A percentile compares a stretch with the other conserved stretches of the same genome.
Evolutionary conservation across 1,140 invertebrate genomes (phyloP).

Genomic region (Calephelis nemesis): DNA sequence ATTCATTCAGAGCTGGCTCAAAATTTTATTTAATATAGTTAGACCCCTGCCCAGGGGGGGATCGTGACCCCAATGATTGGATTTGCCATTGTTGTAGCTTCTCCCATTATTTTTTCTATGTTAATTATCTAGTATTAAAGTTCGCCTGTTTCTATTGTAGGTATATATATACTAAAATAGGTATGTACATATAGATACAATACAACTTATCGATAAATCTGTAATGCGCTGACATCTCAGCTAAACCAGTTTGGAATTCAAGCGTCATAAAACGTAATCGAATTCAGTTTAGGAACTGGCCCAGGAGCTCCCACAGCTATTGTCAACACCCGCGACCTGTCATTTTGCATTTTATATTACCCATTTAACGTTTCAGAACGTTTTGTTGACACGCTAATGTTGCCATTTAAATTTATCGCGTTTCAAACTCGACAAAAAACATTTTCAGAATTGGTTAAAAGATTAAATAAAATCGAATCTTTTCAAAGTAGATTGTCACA

Average conservation of each 20-base stretch:
- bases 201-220: background rate
- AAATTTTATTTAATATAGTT: too few relatives aligned
- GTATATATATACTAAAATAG: too few relatives aligned
- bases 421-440: background rate
- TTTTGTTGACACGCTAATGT: slow-evolving; percentile 44
- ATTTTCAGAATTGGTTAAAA: slow-evolving; percentile 12
- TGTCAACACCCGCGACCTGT: slow-evolving; percentile 45
- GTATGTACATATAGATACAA: too few relatives aligned
- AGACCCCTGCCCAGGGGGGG: too few relatives aligned
- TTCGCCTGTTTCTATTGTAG: too few relatives aligned
- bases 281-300: slow-evolving; percentile 41
- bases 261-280: slow-evolving; percentile 45
- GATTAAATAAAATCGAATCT: too few relatives aligned
- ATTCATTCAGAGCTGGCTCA: too few relatives aligned
- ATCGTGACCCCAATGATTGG: too few relatives aligned
- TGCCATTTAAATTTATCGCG: slow-evolving; percentile 31
- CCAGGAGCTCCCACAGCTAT: slow-evolving; percentile 36
- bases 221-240: background rate
- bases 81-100: too few relatives aligned
- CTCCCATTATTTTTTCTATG: too few relatives aligned
- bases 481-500: too few relatives aligned
- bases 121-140: too few relatives aligned
- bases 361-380: slow-evolving; percentile 36
- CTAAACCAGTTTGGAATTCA: slow-evolving; percentile 29
- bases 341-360: slow-evolving; percentile 42